Conservation (phyloP, 2,113 vertebrate species). For the Choloepus hoffmanni region DNA sequence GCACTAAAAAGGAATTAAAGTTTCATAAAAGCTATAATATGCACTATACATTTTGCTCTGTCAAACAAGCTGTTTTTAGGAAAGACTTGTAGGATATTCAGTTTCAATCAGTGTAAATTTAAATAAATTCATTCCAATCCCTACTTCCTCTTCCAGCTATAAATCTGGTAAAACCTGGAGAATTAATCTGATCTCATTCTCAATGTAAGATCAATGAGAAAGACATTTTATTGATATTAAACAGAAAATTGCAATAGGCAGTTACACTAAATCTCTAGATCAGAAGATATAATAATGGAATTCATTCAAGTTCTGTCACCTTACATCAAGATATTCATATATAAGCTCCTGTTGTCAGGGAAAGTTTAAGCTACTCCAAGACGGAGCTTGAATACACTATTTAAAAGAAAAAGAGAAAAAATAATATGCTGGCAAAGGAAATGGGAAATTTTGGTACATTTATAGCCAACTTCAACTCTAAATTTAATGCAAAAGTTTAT, state of each 20-base stretch:
- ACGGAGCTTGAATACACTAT: not conserved
- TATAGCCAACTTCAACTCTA: not conserved
- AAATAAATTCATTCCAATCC: slow-evolving; percentile 57
- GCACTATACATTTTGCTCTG: slow-evolving; percentile 50
- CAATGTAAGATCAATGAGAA: not conserved
- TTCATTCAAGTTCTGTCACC: slow-evolving; percentile 1
- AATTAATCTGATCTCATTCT: slow-evolving; percentile 32
- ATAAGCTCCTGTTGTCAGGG: not conserved
- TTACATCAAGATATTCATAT: slow-evolving; percentile 29
- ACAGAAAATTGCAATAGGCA: not conserved
- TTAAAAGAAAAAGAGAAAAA: not conserved
- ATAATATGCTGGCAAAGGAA: not conserved
- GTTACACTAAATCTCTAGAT: not conserved
- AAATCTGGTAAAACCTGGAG: slow-evolving; percentile 23
- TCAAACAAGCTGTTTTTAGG: slow-evolving; percentile 56
- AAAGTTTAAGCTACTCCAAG: not conserved
- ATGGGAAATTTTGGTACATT: not conserved
- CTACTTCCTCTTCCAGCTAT: not conserved
- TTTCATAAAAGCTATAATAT: slow-evolving; percentile 70
- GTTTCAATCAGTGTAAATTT: slow-evolving; percentile 64
- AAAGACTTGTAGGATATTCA: not conserved
- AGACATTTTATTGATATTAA: slow-evolving; percentile 41
- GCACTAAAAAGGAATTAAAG: slow-evolving; percentile 69
- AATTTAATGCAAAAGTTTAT: not conserved
- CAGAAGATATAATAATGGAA: slow-evolving; percentile 22